Evolutionary conservation across 53 echinoderm and acorn worm genomes (phyloP).

Genomic region (Luidia sarsii): DNA sequence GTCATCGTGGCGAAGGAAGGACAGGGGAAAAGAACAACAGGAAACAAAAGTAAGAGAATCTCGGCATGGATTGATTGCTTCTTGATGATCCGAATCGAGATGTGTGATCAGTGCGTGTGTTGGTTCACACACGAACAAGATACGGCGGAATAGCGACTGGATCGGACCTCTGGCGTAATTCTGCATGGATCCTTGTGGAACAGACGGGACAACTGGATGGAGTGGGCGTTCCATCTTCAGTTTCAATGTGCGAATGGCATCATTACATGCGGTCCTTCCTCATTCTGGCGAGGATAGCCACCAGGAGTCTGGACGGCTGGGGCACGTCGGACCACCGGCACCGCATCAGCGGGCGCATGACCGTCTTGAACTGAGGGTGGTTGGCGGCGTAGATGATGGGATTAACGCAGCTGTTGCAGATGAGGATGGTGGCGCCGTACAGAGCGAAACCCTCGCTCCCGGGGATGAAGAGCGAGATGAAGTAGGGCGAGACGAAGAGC

Average conservation of each 20-base stretch:
- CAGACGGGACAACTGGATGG: too few relatives aligned
- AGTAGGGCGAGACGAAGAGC: slow-evolving; percentile 21
- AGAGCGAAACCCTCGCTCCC: slow-evolving; percentile 24
- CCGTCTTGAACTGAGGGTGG: slow-evolving; percentile 68
- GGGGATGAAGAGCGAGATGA: slow-evolving; percentile 13
- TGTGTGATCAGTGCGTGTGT: background rate
- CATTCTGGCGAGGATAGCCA: background rate
- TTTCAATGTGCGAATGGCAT: too few relatives aligned
- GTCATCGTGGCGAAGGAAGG: too few relatives aligned
- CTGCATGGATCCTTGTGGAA: too few relatives aligned
- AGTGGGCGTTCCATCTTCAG: too few relatives aligned
- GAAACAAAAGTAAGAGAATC: too few relatives aligned
- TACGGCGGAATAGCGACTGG: too few relatives aligned
- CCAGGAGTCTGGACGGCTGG: slow-evolving; percentile 21
- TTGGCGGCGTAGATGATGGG: slow-evolving; percentile 50
- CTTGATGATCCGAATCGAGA: too few relatives aligned
- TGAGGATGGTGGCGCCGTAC: slow-evolving; percentile 42
- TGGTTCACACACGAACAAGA: too few relatives aligned
- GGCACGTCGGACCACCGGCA: slow-evolving; percentile 42
- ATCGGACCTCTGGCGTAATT: too few relatives aligned
- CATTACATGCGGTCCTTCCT: background rate
- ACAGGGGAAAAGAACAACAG: too few relatives aligned
- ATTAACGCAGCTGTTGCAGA: slow-evolving; percentile 49
- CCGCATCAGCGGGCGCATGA: slow-evolving; percentile 35
- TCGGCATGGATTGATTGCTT: too few relatives aligned